Evolutionary conservation across 2,113 vertebrate species (phyloP).

Genomic region (Engystomops pustulosus): DNA sequence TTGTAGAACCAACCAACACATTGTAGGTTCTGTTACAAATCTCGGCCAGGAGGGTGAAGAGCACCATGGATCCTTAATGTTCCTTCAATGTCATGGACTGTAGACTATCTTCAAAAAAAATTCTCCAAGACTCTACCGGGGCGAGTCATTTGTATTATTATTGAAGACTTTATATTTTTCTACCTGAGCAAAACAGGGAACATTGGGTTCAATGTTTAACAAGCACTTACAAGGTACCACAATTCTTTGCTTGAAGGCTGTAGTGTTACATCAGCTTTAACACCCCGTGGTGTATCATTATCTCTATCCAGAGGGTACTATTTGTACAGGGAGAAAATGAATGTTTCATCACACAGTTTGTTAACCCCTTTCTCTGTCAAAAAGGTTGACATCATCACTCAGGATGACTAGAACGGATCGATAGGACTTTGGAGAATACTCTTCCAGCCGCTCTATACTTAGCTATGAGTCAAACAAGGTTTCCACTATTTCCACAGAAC

Average conservation of each 20-base stretch:
- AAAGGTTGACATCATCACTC: constrained; percentile 13
- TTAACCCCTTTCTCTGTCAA: constrained; percentile 38
- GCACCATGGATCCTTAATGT: neutral
- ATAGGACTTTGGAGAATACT: constrained; percentile 1
- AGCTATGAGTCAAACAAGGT: neutral
- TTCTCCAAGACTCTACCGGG: neutral
- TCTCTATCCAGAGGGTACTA: constrained; percentile 42
- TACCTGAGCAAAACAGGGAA: constrained; percentile 37
- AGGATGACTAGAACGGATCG: neutral
- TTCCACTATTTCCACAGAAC: neutral
- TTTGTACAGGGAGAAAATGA: constrained; percentile 35
- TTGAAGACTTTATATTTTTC: constrained; percentile 28
- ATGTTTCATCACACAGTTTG: constrained; percentile 23
- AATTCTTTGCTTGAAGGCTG: constrained; percentile 2
- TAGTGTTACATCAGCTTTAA: constrained; percentile 45
- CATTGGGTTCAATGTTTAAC: constrained; percentile 50
- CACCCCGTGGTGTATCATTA: constrained; percentile 49
- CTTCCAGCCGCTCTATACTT: neutral
- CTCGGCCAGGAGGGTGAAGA: neutral
- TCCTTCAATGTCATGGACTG: neutral
- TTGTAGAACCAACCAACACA: neutral
- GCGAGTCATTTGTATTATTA: neutral
- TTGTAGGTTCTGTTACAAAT: too few species aligned
- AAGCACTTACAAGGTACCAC: constrained; percentile 33
- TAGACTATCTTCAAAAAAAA: neutral